Base-by-base conservation (phyloP, 2,888 invertebrate species). In the Clitarchus hookeri region DNA sequence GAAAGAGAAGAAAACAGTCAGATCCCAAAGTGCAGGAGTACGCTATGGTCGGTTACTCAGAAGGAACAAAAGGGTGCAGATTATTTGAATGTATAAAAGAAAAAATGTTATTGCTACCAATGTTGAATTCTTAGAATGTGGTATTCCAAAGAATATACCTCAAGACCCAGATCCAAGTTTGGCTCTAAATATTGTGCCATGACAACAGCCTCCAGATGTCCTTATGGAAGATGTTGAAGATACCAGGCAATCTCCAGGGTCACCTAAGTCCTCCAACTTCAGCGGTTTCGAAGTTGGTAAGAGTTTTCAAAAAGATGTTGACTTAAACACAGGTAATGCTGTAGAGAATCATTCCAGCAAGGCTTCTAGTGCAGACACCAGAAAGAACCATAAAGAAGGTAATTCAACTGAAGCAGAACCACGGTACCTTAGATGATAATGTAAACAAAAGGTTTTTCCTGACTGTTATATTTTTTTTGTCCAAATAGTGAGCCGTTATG, bases 31-130 rank as follows among this genome's bases (percentile, higher is more conserved):
- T 90, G 84, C 87, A 88, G 26, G 88, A 89, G 85, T 87, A 89
- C 48, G 89, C 90, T n/a, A 90, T 91, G 78, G 89, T 91, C 79
- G 91, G 91, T 11, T 91, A 91, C 85, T 88, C 89, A 86, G 90
- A 90, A 44, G 84, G 83, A n/a, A 85, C 86, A 1, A 89, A 88
- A 48, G 87, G 86, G 26, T 86, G 16, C 48, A 16, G 48, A 16
- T 48, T 48, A 48, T 48, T 48, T 16, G 48, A 16, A 11, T 16
- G 48, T n/a, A 86, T 86, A 44, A 13, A 86, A 88, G 88, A 82
- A 87, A 85, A 27, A 87, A 88, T 0, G 83, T 85, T n/a, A 85
- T 77, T 6, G 85, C 85, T 78, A 79, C 86, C 65, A 80, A 88
- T 84, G 88, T 87, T 16, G 65, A 53, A 23, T 88, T 88, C 79